A percentile compares a stretch with the other conserved stretches of the same genome.
Conservation (phyloP, 2,888 invertebrate species). For the Cataglyphis altisquamis region DNA sequence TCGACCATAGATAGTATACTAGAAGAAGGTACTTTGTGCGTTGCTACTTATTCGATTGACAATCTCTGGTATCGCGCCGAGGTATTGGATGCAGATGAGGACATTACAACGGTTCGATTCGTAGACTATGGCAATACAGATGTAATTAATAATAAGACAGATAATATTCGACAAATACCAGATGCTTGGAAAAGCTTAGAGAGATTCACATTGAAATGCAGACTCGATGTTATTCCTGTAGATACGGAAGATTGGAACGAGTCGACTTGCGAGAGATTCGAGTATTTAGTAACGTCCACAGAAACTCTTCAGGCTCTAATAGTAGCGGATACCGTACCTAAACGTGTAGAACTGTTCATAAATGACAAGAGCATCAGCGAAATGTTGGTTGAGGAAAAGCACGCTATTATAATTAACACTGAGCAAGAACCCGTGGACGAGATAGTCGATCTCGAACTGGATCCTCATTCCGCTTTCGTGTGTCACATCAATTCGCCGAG, state of each 20-base stretch:
- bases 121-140: constrained; percentile 94
- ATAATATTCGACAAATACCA: constrained; percentile 89
- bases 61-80: constrained; percentile 97
- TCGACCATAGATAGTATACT: constrained; percentile 87
- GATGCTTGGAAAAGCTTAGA: constrained; percentile 88
- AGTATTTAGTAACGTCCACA: constrained; percentile 73
- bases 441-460: constrained; percentile 81
- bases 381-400: constrained; percentile 76
- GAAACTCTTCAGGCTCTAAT: constrained; percentile 72
- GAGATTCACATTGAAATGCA: constrained; percentile 89
- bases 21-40: constrained; percentile 89
- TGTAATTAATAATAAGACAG: constrained; percentile 89
- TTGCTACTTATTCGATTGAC: constrained; percentile 94
- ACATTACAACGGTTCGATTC: constrained; percentile 92
- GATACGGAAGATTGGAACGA: constrained; percentile 90
- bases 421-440: constrained; percentile 77
- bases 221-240: constrained; percentile 90
- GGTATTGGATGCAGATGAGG: constrained; percentile 92
- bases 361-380: constrained; percentile 80
- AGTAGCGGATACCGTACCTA: constrained; percentile 81
- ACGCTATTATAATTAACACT: constrained; percentile 72
- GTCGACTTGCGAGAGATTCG: constrained; percentile 88
- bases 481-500: constrained; percentile 90
- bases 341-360: constrained; percentile 85
- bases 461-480: constrained; percentile 88